Base-by-base conservation (phyloP, 2,888 invertebrate species). In the Tetragnatha montana region DNA sequence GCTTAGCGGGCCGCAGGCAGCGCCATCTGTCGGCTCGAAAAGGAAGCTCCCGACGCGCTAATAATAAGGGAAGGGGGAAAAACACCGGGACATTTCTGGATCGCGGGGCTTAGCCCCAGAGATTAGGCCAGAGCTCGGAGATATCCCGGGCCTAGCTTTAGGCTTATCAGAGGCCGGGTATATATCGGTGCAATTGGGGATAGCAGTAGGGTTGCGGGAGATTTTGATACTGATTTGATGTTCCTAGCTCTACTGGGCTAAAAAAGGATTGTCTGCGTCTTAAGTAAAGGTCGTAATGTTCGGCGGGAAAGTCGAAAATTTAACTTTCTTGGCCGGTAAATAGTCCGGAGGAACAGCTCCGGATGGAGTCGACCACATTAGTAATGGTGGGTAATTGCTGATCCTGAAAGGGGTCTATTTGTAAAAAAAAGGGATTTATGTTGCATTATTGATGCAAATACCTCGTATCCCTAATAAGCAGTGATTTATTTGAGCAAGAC, bases 151-250 rank as follows among this genome's bases (percentile, higher is more conserved):
- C 87, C 81, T 81, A 81, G 76, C 87, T 81, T 70, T 35, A 75
- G 89, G 81, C 89, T 89, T 89, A 89, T 89, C 89, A 81, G 81
- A 69, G 35, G 85, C 85, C 85, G 81, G 89, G 89, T 81, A 86
- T 85, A 89, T 89, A 86, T 89, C 85, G 81, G 85, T 76, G 81
- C 85, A 85, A 81, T 89, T 86, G 70, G 89, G 89, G 87, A 35
- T 35, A 35, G 35, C 35, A 35, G 87, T 19, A 71, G 49, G 71
- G 21, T 60, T 86, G 89, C 70, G 89, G 89, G 85, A 89, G 89
- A 89, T 89, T 89, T 81, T 89, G 89, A 89, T 89, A 76, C 88
- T 89, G 88, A 89, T 89, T 89, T 85, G 85, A 85, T 85, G 85
- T 89, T 81, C 76, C 85, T 50, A 76, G 89, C 76, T 85, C 85